Conservation (phyloP, 2,888 invertebrate genomes). For the Harpalus rufipes region DNA sequence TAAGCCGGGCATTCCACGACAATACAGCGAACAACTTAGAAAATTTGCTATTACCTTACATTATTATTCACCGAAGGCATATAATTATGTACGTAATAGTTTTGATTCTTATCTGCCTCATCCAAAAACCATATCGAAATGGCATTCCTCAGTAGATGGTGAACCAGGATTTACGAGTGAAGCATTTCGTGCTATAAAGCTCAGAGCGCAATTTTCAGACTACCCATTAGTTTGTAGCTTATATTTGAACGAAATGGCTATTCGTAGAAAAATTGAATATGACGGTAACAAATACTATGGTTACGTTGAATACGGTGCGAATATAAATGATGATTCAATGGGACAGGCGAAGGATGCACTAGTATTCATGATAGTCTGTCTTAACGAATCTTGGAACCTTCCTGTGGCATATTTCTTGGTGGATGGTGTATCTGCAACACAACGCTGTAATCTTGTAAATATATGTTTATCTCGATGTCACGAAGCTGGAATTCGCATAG, state of each 20-base stretch:
- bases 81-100: conserved; percentile 70
- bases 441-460: conserved; percentile 68
- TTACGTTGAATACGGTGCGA: conserved; percentile 68
- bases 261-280: conserved; percentile 69
- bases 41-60: conserved; percentile 65
- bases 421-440: conserved; percentile 69
- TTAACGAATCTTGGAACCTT: conserved; percentile 72
- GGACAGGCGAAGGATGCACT: conserved; percentile 69
- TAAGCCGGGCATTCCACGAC: neutral
- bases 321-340: conserved; percentile 48
- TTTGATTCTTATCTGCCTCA: conserved; percentile 71
- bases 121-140: conserved; percentile 70
- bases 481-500: conserved; percentile 1
- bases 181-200: conserved; percentile 70
- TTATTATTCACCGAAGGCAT: conserved; percentile 71
- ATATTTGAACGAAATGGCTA: conserved; percentile 71
- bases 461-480: conserved; percentile 9
- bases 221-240: conserved; percentile 69
- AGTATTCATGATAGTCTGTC: conserved; percentile 71
- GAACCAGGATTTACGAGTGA: conserved; percentile 71
- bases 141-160: no score
- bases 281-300: conserved; percentile 67
- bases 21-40: conserved; percentile 4
- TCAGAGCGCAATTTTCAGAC: conserved; percentile 60
- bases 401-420: conserved; percentile 73